Evolutionary conservation across 53 echinoderm and acorn worm genomes (phyloP), one percentile per base, ranked within the genome.

Genomic region (Antedon mediterranea): DNA sequence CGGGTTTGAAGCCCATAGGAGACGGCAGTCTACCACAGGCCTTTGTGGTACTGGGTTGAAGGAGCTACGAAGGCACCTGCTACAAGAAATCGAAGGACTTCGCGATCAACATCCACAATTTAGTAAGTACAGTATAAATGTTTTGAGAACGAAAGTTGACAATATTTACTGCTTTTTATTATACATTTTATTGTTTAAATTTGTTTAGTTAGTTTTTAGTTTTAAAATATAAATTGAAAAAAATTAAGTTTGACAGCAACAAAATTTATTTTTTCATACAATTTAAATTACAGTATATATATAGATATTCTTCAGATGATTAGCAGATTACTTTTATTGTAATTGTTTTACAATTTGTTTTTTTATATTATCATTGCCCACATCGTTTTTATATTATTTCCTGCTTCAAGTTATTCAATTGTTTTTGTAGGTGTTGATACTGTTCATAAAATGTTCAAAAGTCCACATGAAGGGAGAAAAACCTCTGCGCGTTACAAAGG

Each of bases 1-100:
- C 43, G 77, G 85, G 0, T 85, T 85, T 32, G 71, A 43, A 43
- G 85, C 81, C 23, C 85, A 85, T 77, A 72, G 73, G 18, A 27
- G 85, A 23, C 31, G 77, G 0, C 73, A 76, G 11, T 28, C 76
- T 28, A 43, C 76, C 3, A 81, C 33, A 4, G 80, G 80, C 11
- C 34, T 31, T 3, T 85, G 85, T 31, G 85, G 85, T 0, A 44
- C 85, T 26, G 30, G 80, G 5, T 34, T 85, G 3, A 30, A 32
- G 4, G 31, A 76, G 0, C 41, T 80, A 26, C 43, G 76, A 34
- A 30, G 72, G 31, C 85, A 80, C 73, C 81, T 85, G 3, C 28
- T 79, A 28, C 18, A 72, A 71, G 27, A 18, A 33, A 34, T 70
- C 31, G 72, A 33, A 9, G n/a, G 72, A 34, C 32, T 79, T n/a